Conservation (phyloP, 30 jellyfish, hydroid and myxozoan species). For the Phacellophora camtschatica region DNA sequence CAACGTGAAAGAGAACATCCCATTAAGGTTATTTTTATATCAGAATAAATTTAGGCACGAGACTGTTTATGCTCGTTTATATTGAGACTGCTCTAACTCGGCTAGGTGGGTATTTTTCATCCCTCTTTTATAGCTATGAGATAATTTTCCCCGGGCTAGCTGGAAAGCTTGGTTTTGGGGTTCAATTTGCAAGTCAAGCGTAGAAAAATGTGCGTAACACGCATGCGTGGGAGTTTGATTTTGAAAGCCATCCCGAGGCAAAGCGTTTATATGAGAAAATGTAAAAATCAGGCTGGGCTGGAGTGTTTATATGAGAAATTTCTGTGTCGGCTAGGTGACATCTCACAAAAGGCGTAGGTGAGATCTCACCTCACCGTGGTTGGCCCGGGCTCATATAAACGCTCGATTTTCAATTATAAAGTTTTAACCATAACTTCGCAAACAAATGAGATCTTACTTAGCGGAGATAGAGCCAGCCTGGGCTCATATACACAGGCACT, state of each 20-base stretch:
- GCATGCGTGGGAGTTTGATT: not conserved
- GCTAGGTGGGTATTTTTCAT: not conserved
- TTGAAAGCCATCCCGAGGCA: not conserved
- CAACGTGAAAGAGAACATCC: no score
- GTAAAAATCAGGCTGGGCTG: not conserved
- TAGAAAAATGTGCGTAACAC: not conserved
- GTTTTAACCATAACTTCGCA: not conserved
- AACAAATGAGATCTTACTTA: not conserved
- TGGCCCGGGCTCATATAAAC: not conserved
- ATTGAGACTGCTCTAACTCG: not conserved
- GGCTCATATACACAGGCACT: not conserved
- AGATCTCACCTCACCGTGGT: not conserved
- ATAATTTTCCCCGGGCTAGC: not conserved
- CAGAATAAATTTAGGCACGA: no score
- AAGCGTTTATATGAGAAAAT: not conserved
- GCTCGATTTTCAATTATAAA: not conserved
- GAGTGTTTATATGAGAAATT: no score
- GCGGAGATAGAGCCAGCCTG: not conserved
- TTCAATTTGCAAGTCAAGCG: not conserved
- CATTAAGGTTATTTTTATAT: no score
- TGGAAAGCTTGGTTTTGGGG: not conserved
- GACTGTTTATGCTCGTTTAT: not conserved
- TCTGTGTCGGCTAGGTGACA: no score
- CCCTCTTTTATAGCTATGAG: not conserved
- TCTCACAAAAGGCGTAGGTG: no score